Evolutionary conservation across 2,888 invertebrate genomes (phyloP), one percentile per base, ranked within the genome.

Genomic region (Thymelicus lineola): DNA sequence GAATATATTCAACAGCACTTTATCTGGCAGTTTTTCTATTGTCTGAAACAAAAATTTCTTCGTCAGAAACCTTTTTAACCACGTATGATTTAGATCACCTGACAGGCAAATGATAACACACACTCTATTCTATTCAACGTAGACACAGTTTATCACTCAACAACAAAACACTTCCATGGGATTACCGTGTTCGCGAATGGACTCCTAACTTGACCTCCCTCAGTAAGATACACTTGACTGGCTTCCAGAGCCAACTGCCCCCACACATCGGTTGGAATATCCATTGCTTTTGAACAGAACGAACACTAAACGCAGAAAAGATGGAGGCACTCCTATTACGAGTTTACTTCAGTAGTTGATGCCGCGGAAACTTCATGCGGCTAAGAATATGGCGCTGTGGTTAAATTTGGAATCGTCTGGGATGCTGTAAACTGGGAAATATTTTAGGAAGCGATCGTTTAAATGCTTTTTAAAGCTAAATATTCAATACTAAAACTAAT

Each of bases 11-110:
- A 99, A 94, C 50, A 99, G 94, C 42, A 99, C 97, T 93, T 99
- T 99, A 89, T 99, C 99, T 12, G 99, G 99, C 48, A 99, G 95
- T 88, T 99, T 98, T 88, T 98, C 98, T 85, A 98, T 98, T 6
- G 98, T 98, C 98, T 98, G 94, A 42, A 95, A 94, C 74, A 55
- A 73, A 38, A 6, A 14, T 17, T 10, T 57, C n/a, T 46, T 45
- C 36, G 42, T 45, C 70, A 72, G n/a, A 20, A 60, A 28, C 36
- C 69, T 55, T 60, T 12, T 42, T 17, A 10, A 53, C 17, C 42
- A 12, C 42, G 42, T 42, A 42, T 1, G 0, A 42, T 42, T 42
- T 42, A 12, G 12, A 12, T 42, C 9, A 12, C 1, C 4, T 42
- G 42, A 42, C 42, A 4, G 12, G 12, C 4, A 50, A 28, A 28